A percentile compares a stretch with the other conserved stretches of the same genome.
These are phyloP conservation scores for Ptychodera flava DNA, from an alignment of 35 echinoderm and acorn worm species.

Conservation along the genomic window DNA sequence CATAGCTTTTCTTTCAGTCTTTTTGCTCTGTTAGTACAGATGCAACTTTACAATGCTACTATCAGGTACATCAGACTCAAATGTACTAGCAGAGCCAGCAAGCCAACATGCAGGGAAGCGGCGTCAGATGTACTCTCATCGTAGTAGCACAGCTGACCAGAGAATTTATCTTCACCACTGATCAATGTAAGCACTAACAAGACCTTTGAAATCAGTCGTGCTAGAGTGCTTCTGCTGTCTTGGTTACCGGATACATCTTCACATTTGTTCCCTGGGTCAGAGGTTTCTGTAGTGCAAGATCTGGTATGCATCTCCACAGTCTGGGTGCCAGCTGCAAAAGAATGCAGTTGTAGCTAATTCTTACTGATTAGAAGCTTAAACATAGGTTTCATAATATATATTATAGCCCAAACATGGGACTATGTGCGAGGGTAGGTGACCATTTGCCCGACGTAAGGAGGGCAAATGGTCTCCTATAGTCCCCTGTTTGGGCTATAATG, in stretches of 20 bases:
- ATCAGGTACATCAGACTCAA: too few relatives aligned
- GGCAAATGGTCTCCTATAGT: neutral
- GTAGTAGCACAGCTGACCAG: neutral
- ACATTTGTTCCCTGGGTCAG: neutral
- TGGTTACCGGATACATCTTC: neutral
- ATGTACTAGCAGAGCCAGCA: too few relatives aligned
- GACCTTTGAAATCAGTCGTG: neutral
- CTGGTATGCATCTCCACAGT: neutral
- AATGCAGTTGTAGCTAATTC: too few relatives aligned
- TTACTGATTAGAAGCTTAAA: neutral
- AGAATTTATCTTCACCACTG: neutral
- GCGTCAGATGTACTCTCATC: neutral
- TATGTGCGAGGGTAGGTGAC: too few relatives aligned
- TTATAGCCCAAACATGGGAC: neutral
- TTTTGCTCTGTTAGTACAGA: too few relatives aligned
- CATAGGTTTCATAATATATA: neutral
- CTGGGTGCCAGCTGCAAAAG: too few relatives aligned
- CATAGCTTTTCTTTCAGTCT: too few relatives aligned
- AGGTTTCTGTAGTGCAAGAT: neutral
- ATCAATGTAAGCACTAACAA: neutral
- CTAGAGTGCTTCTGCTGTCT: neutral
- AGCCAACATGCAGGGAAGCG: too few relatives aligned
- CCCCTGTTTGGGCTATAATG: too few relatives aligned
- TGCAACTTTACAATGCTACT: too few relatives aligned
- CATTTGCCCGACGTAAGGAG: neutral